phyloP scores from a whole-genome alignment of 1,140 invertebrate species.

The Eufriesea mexicana region DNA sequence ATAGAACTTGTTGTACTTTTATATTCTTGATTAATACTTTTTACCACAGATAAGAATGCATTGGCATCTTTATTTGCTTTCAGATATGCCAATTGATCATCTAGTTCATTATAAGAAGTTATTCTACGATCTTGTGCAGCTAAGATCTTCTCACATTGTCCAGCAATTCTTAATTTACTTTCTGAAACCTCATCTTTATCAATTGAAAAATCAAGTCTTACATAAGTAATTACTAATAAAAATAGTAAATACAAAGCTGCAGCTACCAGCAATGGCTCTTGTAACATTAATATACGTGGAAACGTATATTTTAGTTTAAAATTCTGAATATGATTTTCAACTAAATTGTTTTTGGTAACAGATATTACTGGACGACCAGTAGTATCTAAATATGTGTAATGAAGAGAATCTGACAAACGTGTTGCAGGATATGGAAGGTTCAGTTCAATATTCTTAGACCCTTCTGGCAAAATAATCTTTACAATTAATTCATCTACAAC shows the following conservation, averaged over 20 bases:
- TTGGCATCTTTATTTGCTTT: constrained; percentile 86
- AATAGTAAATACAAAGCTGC: constrained; percentile 95
- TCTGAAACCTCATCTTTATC: constrained; percentile 85
- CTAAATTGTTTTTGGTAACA: constrained; percentile 93
- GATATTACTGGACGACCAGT: constrained; percentile 95
- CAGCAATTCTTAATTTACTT: constrained; percentile 83
- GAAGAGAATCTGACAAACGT: constrained; percentile 88
- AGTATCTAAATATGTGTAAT: constrained; percentile 98
- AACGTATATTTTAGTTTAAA: constrained; percentile 94
- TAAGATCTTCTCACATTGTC: constrained; percentile 84
- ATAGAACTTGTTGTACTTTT: constrained; percentile 85
- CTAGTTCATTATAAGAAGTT: constrained; percentile 85
- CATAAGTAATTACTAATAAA: constrained; percentile 95
- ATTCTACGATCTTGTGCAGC: constrained; percentile 85
- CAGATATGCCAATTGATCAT: constrained; percentile 85
- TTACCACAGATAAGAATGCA: constrained; percentile 83
- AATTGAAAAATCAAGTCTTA: constrained; percentile 97
- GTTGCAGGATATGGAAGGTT: constrained; percentile 92
- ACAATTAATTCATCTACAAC: constrained; percentile 95
- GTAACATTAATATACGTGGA: constrained; percentile 92
- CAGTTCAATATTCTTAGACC: constrained; percentile 91
- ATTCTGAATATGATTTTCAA: constrained; percentile 98
- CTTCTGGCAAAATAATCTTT: constrained; percentile 97
- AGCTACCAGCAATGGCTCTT: constrained; percentile 95
- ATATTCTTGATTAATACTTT: constrained; percentile 86